These are phyloP conservation scores for Chironomus striatipennis DNA, from an alignment of 1,140 invertebrate genomes.

Conservation along the genomic window DNA sequence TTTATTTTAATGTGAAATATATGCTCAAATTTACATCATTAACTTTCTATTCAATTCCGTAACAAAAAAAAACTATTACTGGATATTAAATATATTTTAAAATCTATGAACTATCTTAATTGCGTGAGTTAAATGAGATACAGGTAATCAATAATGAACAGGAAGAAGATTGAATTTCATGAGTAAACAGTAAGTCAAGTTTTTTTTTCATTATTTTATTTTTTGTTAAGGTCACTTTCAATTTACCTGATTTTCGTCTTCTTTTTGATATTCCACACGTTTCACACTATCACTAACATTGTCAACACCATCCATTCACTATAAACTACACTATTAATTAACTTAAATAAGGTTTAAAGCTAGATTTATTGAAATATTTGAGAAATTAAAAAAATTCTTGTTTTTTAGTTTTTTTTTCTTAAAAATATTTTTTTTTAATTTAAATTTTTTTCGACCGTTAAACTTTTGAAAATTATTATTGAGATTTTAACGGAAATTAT, in stretches of 20 bases:
- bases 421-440: no score
- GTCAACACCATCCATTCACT: neutral
- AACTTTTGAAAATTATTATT: no score
- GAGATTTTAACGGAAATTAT: no score
- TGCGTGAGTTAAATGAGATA: neutral
- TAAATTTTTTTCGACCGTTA: no score
- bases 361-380: neutral
- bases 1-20: neutral
- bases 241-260: neutral
- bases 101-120: neutral
- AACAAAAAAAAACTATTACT: no score
- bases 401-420: no score
- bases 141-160: neutral
- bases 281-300: neutral
- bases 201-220: neutral
- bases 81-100: no score
- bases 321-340: neutral
- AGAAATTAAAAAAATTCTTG: no score
- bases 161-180: neutral
- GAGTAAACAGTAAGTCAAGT: neutral
- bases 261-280: neutral
- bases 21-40: no score
- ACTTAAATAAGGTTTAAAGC: slow-evolving; percentile 2
- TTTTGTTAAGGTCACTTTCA: neutral
- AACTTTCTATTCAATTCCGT: no score